Evolutionary conservation across 2,888 invertebrate genomes (phyloP).

Genomic region (Agriopis marginaria): DNA sequence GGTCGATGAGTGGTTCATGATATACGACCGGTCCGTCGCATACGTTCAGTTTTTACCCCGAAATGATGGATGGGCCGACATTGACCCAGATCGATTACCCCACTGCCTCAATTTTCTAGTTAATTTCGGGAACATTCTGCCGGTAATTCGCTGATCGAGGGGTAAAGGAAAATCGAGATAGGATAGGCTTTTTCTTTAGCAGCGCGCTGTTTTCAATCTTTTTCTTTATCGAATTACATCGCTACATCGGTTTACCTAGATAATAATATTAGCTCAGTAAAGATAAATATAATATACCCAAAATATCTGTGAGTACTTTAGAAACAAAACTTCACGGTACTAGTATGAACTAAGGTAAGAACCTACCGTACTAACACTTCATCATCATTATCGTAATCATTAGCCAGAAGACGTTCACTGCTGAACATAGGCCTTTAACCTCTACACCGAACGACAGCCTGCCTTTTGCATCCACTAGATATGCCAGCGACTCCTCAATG

Average conservation of each 20-base stretch:
- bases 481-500: too few species aligned
- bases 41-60: constrained; percentile 46
- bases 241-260: background rate
- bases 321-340: too few species aligned
- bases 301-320: background rate
- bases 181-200: constrained; percentile 11
- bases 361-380: too few species aligned
- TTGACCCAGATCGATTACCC: constrained; percentile 69
- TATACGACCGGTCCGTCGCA: constrained; percentile 56
- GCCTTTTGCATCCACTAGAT: too few species aligned
- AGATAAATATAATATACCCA: background rate
- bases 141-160: constrained; percentile 30
- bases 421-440: too few species aligned
- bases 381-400: too few species aligned
- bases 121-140: constrained; percentile 35
- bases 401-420: too few species aligned
- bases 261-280: background rate
- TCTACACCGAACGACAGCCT: too few species aligned
- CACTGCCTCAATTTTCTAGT: constrained; percentile 46
- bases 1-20: constrained; percentile 64
- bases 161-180: constrained; percentile 16
- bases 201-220: constrained; percentile 12
- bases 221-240: constrained; percentile 10
- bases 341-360: too few species aligned
- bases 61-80: constrained; percentile 72